Base-by-base conservation (phyloP, 2,797 vertebrate species). In the Emys orbicularis region DNA sequence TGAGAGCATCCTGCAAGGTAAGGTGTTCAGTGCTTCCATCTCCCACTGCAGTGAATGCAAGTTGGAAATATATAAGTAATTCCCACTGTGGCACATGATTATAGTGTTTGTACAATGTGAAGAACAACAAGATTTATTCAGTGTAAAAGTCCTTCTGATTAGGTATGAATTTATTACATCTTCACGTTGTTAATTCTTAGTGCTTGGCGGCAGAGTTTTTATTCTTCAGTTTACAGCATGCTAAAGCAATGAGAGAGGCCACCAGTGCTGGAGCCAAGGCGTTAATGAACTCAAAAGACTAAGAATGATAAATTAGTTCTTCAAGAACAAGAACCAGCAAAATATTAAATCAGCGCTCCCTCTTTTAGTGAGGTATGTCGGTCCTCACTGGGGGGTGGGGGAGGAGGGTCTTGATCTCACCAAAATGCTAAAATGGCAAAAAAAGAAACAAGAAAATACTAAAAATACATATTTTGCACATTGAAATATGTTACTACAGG, bases 101-200 rank as follows among this genome's bases (percentile, higher is more conserved):
- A 49, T 49, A 13, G 21, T 59, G 65, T 34, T 3, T 0, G 10
- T 72, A 72, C 37, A 72, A 72, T 25, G 10, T 72, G 68, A 41
- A 72, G 37, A 41, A 72, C 5, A 41, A 23, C 19, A 41, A 41
- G 68, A 72, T 72, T 77, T 77, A 77, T 77, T 77, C 29, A 31
- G 13, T 15, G 44, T 47, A 15, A 16, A 77, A 49, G 44, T 49
- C 25, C 47, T 3, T 77, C 29, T 47, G 74, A 47, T 29, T 18
- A 52, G 34, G 7, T 2, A 4, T 52, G n/a, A 50, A 77, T 6
- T 31, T 37, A 25, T 5, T 5, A 18, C 2, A 0, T 1, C 34
- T 13, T 56, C 47, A 21, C 3, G 4, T 2, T 11, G 21, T 5
- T 56, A 29, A 25, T 41, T 1, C 3, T 1, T 6, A 37, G 44